A percentile compares a stretch with the other conserved stretches of the same genome.
These are phyloP conservation scores for Epicauta chinensis DNA, from an alignment of 1,140 invertebrate species.

Conservation along the genomic window DNA sequence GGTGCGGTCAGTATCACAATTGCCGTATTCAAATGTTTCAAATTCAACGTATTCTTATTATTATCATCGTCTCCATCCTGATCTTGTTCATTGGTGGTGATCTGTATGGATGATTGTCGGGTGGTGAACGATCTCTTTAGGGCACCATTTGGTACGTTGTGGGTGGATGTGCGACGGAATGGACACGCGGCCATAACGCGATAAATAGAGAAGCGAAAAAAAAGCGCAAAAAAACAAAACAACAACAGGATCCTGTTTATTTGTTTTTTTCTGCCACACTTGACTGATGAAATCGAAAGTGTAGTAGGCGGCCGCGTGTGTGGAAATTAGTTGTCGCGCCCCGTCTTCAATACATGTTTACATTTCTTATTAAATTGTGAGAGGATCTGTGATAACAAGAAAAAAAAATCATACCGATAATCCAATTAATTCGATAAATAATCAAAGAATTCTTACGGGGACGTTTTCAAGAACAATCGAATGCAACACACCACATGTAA, in stretches of 20 bases:
- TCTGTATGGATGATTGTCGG: constrained; percentile 48
- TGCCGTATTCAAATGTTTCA: constrained; percentile 51
- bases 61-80: constrained; percentile 39
- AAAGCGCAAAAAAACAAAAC: too few species aligned
- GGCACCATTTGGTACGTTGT: constrained; percentile 23
- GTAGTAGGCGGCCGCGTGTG: too few species aligned
- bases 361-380: neutral
- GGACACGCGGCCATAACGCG: constrained; percentile 41
- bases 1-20: constrained; percentile 52
- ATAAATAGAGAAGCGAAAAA: neutral
- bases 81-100: constrained; percentile 43
- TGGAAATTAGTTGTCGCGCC: too few species aligned
- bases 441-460: too few species aligned
- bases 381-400: neutral
- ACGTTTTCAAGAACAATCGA: too few species aligned
- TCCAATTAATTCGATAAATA: too few species aligned
- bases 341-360: neutral
- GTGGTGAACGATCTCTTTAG: constrained; percentile 36
- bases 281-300: neutral
- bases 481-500: too few species aligned
- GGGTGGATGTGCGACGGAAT: constrained; percentile 30
- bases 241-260: neutral
- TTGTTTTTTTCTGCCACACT: neutral
- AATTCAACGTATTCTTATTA: constrained; percentile 50
- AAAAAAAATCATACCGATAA: neutral